Evolutionary conservation across 2,888 invertebrate genomes (phyloP).

Genomic region (Trichogramma evanescens): DNA sequence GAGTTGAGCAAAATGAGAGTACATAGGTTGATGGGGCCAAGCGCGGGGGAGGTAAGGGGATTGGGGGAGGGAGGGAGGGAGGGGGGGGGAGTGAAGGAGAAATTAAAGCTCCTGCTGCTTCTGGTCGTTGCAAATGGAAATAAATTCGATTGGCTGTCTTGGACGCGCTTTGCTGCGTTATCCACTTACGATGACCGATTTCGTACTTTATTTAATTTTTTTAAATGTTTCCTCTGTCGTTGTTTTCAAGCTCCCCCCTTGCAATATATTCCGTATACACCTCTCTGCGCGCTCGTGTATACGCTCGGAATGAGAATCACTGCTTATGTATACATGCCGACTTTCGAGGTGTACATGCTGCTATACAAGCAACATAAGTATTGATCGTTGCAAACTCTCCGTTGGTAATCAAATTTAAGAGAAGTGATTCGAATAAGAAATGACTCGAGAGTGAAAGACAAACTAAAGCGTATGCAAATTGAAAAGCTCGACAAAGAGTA

Average conservation of each 20-base stretch:
- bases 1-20: background rate
- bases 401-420: background rate
- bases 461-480: background rate
- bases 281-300: background rate
- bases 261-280: background rate
- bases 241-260: background rate
- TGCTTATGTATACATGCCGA: background rate
- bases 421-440: background rate
- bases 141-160: slow-evolving; percentile 6
- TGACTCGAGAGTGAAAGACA: too few relatives aligned
- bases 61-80: background rate
- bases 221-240: background rate
- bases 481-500: slow-evolving; percentile 4
- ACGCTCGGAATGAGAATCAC: background rate
- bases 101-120: background rate
- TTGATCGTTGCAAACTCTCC: background rate
- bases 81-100: background rate
- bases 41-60: background rate
- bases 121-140: slow-evolving; percentile 3
- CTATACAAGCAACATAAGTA: background rate
- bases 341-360: background rate
- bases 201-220: background rate
- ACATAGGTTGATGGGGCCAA: background rate
- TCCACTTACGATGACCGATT: background rate
- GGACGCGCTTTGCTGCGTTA: background rate